A percentile compares a stretch with the other conserved stretches of the same genome.
Evolutionary conservation across 2,113 vertebrate species (phyloP).

Genomic region (Nycticryphes semicollaris): DNA sequence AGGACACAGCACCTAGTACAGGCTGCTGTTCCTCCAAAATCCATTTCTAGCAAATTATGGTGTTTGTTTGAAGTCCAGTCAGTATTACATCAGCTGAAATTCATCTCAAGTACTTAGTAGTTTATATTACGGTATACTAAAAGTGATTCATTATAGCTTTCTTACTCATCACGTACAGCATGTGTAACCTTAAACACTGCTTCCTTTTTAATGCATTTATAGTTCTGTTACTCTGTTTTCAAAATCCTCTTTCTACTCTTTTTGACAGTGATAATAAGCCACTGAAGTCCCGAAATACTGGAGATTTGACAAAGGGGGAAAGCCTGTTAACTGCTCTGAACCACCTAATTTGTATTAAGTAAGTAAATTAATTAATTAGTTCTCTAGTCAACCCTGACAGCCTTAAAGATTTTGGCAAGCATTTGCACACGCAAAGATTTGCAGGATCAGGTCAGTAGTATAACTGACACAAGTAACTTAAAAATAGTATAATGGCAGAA

Average conservation of each 20-base stretch:
- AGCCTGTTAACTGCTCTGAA: neutral
- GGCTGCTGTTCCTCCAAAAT: neutral
- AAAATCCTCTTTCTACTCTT: neutral
- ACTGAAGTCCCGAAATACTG: neutral
- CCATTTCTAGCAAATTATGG: neutral
- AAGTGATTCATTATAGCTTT: neutral
- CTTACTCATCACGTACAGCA: neutral
- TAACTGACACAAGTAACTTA: neutral
- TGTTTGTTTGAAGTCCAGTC: neutral
- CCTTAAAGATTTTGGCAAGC: neutral
- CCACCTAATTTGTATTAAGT: neutral
- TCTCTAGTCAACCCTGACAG: neutral
- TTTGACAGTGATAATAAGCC: neutral
- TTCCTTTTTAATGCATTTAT: neutral
- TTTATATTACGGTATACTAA: neutral
- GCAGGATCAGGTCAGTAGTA: neutral
- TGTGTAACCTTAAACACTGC: neutral
- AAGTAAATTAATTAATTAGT: neutral
- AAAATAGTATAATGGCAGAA: constrained; percentile 11
- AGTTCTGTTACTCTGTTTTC: neutral
- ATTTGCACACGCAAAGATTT: neutral
- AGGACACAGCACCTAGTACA: neutral
- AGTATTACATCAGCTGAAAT: neutral
- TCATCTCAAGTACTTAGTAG: neutral
- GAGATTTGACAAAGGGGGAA: neutral